Evolutionary conservation across 1,140 invertebrate genomes (phyloP).

Genomic region (Paraescarpia echinospica): DNA sequence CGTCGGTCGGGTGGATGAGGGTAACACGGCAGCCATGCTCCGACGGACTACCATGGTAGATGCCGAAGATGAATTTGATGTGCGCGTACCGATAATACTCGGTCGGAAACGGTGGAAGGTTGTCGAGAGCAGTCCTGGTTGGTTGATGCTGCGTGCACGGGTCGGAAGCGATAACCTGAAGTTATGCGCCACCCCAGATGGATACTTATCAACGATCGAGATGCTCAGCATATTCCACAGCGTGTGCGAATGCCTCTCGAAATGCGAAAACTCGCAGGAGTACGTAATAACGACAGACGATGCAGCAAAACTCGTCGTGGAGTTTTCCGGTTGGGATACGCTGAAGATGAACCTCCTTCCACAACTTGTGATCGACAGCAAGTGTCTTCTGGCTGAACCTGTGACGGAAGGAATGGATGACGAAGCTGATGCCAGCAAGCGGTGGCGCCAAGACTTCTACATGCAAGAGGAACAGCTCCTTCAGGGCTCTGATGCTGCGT

Average conservation of each 20-base stretch:
- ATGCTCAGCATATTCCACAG: neutral
- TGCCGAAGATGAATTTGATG: neutral
- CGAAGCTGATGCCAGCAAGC: neutral
- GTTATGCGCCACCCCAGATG: neutral
- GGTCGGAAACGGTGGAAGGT: constrained; percentile 3
- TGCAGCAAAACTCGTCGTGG: neutral
- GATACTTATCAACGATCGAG: neutral
- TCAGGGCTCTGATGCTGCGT: neutral
- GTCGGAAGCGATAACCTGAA: neutral
- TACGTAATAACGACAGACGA: neutral
- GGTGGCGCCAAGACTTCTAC: neutral
- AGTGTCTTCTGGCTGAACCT: neutral
- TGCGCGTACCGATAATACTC: neutral
- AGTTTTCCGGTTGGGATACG: neutral
- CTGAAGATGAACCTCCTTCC: neutral
- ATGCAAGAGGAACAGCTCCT: neutral
- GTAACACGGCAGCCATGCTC: neutral
- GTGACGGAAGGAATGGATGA: neutral
- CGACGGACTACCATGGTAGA: neutral
- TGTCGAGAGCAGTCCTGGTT: neutral
- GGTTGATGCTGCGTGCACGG: neutral
- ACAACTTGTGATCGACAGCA: neutral
- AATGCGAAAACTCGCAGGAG: neutral
- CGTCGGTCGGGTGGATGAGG: neutral
- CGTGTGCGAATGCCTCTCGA: neutral